Base-by-base conservation (phyloP, 2,797 vertebrate species). In the Nannoperca obscura region DNA sequence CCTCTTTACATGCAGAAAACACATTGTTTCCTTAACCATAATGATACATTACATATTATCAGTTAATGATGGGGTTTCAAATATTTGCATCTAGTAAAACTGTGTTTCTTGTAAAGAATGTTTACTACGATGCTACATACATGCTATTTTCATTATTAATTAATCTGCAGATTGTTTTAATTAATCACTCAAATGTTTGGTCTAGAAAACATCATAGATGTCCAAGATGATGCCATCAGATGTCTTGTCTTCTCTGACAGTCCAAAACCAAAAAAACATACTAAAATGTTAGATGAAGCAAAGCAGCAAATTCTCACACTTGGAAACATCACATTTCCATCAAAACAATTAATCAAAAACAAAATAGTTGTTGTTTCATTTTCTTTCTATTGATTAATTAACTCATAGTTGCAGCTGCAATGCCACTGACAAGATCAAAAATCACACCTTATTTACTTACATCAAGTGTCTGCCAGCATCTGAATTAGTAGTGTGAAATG, bases 11-110 rank as follows among this genome's bases (percentile, higher is more conserved):
- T 71, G 7, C 38, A 60, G 14, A 66, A 9, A 12, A 22, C n/a
- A 15, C 17, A 17, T 50, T 42, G 50, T 60, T 24, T 20, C 27
- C 4, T 52, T 11, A 20, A 52, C 34, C n/a, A 46, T 46, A 11
- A 50, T 42, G 47, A 5, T 30, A 61, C n/a, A 54, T 4, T 7
- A 38, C 17, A 11, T 36, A 20, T 27, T 52, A 17, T 52, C 2
- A 17, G 14, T 49, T 20, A 6, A 17, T 27, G 7, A 19, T 27
- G n/a, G 10, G 6, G n/a, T 49, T n/a, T 80, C 24, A 12, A 30
- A 19, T 36, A n/a, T 68, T 63, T 62, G n/a, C 40, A 62, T 57
- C 27, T 27, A n/a, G 50, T 68, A 12, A 57, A 19, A 24, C 20
- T 14, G 27, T 64, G 19, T 20, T 63, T 7, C 15, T n/a, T n/a